Evolutionary conservation across 2,797 vertebrate species (phyloP).

Genomic region (Coilia nasus): DNA sequence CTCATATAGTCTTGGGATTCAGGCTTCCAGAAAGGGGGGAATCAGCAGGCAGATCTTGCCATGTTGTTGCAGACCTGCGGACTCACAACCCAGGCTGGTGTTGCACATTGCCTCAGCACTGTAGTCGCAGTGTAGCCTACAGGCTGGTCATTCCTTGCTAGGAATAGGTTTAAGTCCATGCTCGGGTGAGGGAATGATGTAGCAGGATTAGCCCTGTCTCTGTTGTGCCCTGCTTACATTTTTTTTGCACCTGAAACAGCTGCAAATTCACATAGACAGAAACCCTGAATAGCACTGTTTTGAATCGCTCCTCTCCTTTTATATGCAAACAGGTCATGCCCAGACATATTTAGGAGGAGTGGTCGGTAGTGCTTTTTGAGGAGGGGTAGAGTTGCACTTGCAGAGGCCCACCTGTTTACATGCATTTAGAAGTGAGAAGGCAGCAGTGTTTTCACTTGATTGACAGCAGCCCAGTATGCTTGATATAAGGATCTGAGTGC

Average conservation of each 20-base stretch:
- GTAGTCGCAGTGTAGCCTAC: too few species aligned
- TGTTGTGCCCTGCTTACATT: background rate
- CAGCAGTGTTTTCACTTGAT: background rate
- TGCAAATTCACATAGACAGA: background rate
- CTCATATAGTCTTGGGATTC: background rate
- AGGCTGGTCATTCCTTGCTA: too few species aligned
- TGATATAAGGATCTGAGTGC: background rate
- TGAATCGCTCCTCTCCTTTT: background rate
- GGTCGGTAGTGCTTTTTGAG: background rate
- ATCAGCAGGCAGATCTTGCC: background rate
- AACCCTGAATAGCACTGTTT: background rate
- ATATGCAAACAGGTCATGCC: background rate
- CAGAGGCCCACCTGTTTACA: background rate
- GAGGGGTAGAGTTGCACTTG: background rate
- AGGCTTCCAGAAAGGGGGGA: background rate
- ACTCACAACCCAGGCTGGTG: background rate
- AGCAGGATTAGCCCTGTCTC: background rate
- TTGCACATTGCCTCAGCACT: too few species aligned
- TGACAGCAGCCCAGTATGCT: background rate
- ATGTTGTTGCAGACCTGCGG: background rate
- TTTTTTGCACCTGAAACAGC: background rate
- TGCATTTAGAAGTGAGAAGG: background rate
- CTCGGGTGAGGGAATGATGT: background rate
- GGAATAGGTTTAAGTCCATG: background rate
- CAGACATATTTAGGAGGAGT: background rate